phyloP scores from a whole-genome alignment of 1,140 invertebrate genomes.

The Drosophila carrolli region DNA sequence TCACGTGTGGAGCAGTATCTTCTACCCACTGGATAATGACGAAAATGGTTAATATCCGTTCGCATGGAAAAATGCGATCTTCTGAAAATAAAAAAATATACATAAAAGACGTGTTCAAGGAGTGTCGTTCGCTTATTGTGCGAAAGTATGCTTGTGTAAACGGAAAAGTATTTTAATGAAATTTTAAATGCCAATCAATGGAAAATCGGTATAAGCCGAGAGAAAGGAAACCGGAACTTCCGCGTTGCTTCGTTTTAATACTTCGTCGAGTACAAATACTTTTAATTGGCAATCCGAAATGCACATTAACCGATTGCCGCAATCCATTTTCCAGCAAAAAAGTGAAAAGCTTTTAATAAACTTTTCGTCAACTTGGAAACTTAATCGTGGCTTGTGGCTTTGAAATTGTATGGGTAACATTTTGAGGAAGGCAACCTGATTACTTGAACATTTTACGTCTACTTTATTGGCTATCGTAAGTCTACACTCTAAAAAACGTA shows the following conservation, averaged over 20 bases:
- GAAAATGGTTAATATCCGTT: conserved; percentile 60
- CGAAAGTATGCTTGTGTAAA: conserved; percentile 12
- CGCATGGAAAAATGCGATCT: conserved; percentile 1
- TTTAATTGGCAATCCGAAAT: conserved; percentile 46
- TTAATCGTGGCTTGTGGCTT: conserved; percentile 30
- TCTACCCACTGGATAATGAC: conserved; percentile 48
- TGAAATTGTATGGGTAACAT: conserved; percentile 11
- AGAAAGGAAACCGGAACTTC: conserved; percentile 10
- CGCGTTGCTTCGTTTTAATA: background rate
- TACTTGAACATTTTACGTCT: conserved; percentile 57
- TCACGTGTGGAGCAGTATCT: conserved; percentile 31
- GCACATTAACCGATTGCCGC: conserved; percentile 39
- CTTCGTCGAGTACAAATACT: conserved; percentile 19
- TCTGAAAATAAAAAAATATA: conserved; percentile 20
- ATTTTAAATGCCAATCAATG: conserved; percentile 48
- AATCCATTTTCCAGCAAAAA: conserved; percentile 36
- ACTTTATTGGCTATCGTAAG: conserved; percentile 54
- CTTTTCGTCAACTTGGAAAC: conserved; percentile 38
- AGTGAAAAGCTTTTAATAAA: conserved; percentile 38
- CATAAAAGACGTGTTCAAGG: conserved; percentile 1
- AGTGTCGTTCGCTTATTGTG: conserved; percentile 16
- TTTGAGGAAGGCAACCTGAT: conserved; percentile 21
- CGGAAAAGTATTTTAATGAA: conserved; percentile 55
- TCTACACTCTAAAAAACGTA: background rate
- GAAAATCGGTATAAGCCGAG: conserved; percentile 23